Base-by-base conservation (phyloP, 2,888 invertebrate species). In the Chymomyza caudatula region DNA sequence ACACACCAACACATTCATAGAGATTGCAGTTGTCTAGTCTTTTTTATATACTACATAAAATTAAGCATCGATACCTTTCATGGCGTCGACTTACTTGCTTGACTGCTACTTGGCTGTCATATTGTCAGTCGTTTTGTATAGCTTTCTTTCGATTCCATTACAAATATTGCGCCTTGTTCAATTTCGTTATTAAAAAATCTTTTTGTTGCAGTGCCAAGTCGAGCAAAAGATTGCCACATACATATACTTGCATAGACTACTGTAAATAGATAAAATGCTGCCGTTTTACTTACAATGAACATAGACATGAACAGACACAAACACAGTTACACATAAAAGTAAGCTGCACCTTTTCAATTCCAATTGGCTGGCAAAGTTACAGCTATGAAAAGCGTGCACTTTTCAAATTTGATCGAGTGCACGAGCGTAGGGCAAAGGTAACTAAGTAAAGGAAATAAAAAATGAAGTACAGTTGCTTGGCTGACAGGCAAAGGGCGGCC, bases 371-470 rank as follows among this genome's bases (percentile, higher is more conserved):
- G 65, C 47, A 17, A 47, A 47, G 19, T 6, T 19, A 19, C 4
- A n/a, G 11, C 15, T 15, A 47, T 15, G 53, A 51, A 13, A 53
- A 25, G 20, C 53, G 25, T 75, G 85, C 75, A 82, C 83, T 83
- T 85, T 82, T 75, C 69, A 71, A 85, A 85, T 79, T 85, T 79
- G 77, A 83, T 85, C 73, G 76, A 83, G 67, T 75, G 85, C 79
- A 73, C 66, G 17, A n/a, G 17, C 11, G 29, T 11, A 37, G 29
- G 29, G 2, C 29, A 17, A 13, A 51, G 51, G 44, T 17, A 17
- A 17, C 51, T 5, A 11, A 67, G 78, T 62, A 67, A 37, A 37
- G 69, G 69, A 69, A 80, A 76, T 73, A 67, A 65, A 76, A 80
- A 73, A 70, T 67, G 64, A 68, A 67, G 51, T 60, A 63, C 58